Evolutionary conservation across 2,888 invertebrate species (phyloP), one percentile per base, ranked within the genome.

Genomic region (Tinea trinotella): DNA sequence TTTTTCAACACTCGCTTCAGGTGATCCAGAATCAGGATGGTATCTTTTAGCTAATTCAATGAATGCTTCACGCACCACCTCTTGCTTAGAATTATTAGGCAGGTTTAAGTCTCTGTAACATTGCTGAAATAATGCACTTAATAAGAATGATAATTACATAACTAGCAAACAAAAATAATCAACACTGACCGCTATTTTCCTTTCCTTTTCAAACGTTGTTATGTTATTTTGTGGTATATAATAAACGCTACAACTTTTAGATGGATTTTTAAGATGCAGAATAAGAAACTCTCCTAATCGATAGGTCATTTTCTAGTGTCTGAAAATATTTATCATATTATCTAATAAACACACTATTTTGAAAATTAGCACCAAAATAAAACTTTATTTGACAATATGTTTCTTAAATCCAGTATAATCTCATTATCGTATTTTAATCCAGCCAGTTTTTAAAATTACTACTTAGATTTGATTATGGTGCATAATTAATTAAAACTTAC

Each of bases 11-110:
- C 90, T 87, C n/a, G 95, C 93, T 59, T 92, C 90, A 0, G 88
- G 75, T 0, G 88, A 87, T 0, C 91, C 91, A 48, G 93, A 92
- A 65, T 97, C 97, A 0, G 97, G 96, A 74, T 97, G 96, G 64
- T 90, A 94, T 61, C 88, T 88, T 71, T 95, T 96, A 0, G 92
- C 95, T 36, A 95, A 79, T 54, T 88, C 80, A 50, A 96, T 76
- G 67, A 93, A 96, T 1, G 94, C 91, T 59, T 87, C 71, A 54
- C 92, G 88, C 6, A 95, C 88, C 18, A 89, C 89, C 64, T 92
- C 91, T 71, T 93, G 92, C 60, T 92, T 92, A 17, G 93, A 90
- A 54, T 89, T 77, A 60, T 90, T 86, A 0, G 89, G 76, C 24
- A 96, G 81, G 54, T 90, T 90, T 24, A 96, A 79, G 34, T 90